These are phyloP conservation scores for Podotricha telesiphe DNA, from an alignment of 2,888 invertebrate genomes.

Conservation along the genomic window DNA sequence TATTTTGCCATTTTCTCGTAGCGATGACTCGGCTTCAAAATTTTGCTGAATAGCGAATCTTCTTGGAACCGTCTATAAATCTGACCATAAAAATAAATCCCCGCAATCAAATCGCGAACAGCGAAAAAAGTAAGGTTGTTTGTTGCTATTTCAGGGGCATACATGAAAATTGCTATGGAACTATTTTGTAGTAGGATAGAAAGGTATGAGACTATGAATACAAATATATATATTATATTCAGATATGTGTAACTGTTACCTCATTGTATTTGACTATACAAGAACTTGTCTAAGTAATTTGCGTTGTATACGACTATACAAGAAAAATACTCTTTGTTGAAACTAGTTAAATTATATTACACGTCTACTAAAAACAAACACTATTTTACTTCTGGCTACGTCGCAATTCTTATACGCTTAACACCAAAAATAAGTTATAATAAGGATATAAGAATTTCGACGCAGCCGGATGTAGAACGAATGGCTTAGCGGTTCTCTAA, in stretches of 20 bases:
- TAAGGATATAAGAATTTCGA: too few relatives aligned
- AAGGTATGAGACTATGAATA: slow-evolving; percentile 74
- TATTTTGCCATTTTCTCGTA: slow-evolving; percentile 39
- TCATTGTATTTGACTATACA: neutral
- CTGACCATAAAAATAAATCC: slow-evolving; percentile 82
- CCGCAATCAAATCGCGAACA: slow-evolving; percentile 79
- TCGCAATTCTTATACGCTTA: too few relatives aligned
- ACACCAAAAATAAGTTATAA: too few relatives aligned
- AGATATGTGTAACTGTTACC: slow-evolving; percentile 47
- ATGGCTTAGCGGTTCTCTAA: too few relatives aligned
- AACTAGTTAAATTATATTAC: neutral
- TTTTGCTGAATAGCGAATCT: slow-evolving; percentile 61
- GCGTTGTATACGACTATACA: too few relatives aligned
- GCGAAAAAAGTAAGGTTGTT: slow-evolving; percentile 78
- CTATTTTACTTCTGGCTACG: slow-evolving; percentile 18
- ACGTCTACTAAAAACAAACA: neutral
- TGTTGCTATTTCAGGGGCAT: slow-evolving; percentile 73
- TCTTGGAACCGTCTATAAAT: slow-evolving; percentile 76
- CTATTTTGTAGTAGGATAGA: slow-evolving; percentile 70
- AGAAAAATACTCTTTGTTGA: neutral
- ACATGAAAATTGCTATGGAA: slow-evolving; percentile 70
- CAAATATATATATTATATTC: slow-evolving; percentile 57
- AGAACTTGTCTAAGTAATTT: neutral
- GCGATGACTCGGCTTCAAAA: slow-evolving; percentile 40
- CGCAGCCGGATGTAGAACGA: too few relatives aligned